Base-by-base conservation (phyloP, 2,797 vertebrate species). In the Phoxinus dragarum region DNA sequence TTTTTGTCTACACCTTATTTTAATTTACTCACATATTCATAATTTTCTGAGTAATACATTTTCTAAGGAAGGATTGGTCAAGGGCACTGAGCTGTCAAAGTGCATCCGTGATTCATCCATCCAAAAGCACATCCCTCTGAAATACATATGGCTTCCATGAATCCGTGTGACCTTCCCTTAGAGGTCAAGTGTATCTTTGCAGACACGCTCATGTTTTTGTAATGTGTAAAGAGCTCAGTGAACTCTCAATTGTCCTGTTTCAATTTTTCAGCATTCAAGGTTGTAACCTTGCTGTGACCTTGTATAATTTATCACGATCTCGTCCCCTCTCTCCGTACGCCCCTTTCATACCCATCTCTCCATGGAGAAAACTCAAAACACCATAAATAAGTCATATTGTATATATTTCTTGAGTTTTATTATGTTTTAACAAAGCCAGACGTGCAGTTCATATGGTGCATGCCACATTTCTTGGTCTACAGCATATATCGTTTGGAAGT, bases 271-370 rank as follows among this genome's bases (percentile, higher is more conserved):
- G 34, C 72, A 75, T 59, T 56, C 67, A 72, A 77, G 75, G 54
- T 16, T 77, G 7, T 74, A 61, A 82, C 56, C 71, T 74, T 74
- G 56, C n/a, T 38, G 21, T 82, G 56, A 82, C 81, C 59, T 83
- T 83, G 21, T 67, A 40, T 75, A 74, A 83, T 83, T 83, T 52
- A 66, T 83, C 71, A 52, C 56, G 49, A 31, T 49, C 19, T 74
- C 9, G 11, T 49, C 12, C 31, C 31, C 59, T 75, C 71, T 66
- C 31, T 66, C 31, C 23, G 11, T 54, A 67, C 12, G 5, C 3
- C 27, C 61, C 78, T 49, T 34, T 16, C 38, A 64, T 31, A 34
- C 16, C 77, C 27, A 7, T 44, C 31, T 80, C 44, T 80, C 44
- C 64, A 36, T 68, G 42, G 64, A 67, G 78, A 67, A 68, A 80